These are phyloP conservation scores for Brachyptera putata DNA, from an alignment of 2,888 invertebrate species.

Conservation along the genomic window DNA sequence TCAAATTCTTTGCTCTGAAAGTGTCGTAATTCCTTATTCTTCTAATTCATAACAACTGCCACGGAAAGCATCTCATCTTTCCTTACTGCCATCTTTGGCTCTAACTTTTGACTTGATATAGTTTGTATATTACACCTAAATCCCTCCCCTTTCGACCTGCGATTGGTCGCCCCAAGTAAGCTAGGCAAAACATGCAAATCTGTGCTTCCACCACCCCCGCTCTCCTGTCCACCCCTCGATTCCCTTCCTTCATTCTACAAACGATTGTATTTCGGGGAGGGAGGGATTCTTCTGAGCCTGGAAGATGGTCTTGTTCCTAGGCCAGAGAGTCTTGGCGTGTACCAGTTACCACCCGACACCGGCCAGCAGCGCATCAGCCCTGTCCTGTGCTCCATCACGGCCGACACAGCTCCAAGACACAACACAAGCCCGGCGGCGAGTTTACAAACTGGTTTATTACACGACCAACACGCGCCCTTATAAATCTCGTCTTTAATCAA, in stretches of 20 bases:
- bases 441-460: background rate
- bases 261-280: background rate
- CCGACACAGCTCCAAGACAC: background rate
- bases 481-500: background rate
- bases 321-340: too few species aligned
- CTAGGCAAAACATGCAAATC: conserved; percentile 36
- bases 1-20: too few species aligned
- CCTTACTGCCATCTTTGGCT: conserved; percentile 11
- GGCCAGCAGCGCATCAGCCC: conserved; percentile 1
- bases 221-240: background rate
- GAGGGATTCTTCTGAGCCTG: too few species aligned
- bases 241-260: background rate
- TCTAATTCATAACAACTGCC: too few species aligned
- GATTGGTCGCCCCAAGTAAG: conserved; percentile 22
- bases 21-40: too few species aligned
- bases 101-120: conserved; percentile 15
- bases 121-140: background rate
- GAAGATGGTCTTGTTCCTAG: background rate
- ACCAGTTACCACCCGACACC: conserved; percentile 20
- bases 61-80: too few species aligned
- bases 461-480: background rate
- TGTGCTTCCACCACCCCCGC: conserved; percentile 17
- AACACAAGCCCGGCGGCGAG: background rate
- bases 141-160: conserved; percentile 21
- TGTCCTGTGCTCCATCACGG: background rate